These are phyloP conservation scores for Calliphora vicina DNA, from an alignment of 1,140 invertebrate genomes.

Conservation along the genomic window DNA sequence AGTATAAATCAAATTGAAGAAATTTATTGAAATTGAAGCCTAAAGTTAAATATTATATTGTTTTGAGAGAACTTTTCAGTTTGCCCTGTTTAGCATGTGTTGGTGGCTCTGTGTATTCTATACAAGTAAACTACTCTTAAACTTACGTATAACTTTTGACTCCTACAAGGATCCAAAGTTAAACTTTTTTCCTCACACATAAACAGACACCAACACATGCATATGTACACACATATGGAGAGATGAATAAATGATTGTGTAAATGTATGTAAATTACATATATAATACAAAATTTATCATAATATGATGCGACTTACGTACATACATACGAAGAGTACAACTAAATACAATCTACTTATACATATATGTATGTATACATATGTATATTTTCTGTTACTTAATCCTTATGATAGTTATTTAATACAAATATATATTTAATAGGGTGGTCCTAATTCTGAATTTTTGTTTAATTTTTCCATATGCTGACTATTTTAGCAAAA, in stretches of 20 bases:
- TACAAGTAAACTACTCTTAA: neutral
- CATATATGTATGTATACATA: too few relatives aligned
- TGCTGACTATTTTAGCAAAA: too few relatives aligned
- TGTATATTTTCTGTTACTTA: too few relatives aligned
- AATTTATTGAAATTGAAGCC: too few relatives aligned
- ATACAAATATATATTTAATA: too few relatives aligned
- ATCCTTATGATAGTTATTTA: too few relatives aligned
- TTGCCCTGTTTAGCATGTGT: neutral
- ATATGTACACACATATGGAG: neutral
- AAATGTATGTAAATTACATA: neutral
- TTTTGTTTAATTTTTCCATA: too few relatives aligned
- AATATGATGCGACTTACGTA: neutral
- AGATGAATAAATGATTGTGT: neutral
- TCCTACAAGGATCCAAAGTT: neutral
- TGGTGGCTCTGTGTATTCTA: neutral
- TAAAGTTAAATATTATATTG: too few relatives aligned
- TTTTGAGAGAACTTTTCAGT: too few relatives aligned
- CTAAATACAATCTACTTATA: neutral
- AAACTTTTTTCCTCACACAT: neutral
- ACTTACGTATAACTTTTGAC: neutral
- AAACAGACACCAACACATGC: neutral
- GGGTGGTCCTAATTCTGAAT: too few relatives aligned
- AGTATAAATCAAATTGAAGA: too few relatives aligned
- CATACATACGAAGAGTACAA: neutral
- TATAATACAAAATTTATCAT: neutral